Evolutionary conservation across 2,113 vertebrate genomes (phyloP).

Genomic region (Nannobrachium achirus): DNA sequence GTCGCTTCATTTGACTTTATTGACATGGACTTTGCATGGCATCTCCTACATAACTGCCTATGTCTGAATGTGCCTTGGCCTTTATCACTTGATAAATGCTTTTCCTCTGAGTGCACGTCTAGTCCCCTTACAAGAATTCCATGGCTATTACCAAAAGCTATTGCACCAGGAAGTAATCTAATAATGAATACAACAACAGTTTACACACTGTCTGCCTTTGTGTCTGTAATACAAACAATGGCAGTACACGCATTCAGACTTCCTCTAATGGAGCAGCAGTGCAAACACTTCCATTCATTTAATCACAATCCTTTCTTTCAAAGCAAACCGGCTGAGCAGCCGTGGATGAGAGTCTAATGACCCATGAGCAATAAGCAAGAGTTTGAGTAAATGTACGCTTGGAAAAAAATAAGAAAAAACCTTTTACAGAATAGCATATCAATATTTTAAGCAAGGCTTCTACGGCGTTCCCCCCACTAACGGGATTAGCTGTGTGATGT

Average conservation of each 20-base stretch:
- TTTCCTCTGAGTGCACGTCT: constrained; percentile 61
- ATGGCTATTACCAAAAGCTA: constrained; percentile 71
- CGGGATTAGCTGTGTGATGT: constrained; percentile 98
- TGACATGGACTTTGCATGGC: constrained; percentile 68
- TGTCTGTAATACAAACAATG: constrained; percentile 69
- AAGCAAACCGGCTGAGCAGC: constrained; percentile 84
- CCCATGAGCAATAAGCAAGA: constrained; percentile 97
- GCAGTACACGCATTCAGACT: constrained; percentile 56
- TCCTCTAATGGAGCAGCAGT: constrained; percentile 73
- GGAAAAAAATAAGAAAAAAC: constrained; percentile 67
- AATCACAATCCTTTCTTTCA: constrained; percentile 87
- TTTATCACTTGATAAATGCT: constrained; percentile 77
- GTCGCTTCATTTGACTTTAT: constrained; percentile 63
- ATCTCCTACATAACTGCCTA: constrained; percentile 61
- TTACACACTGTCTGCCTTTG: constrained; percentile 66
- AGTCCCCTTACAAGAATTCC: constrained; percentile 71
- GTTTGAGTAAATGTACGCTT: constrained; percentile 94
- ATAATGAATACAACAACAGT: constrained; percentile 76
- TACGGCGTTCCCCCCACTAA: constrained; percentile 89
- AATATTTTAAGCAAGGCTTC: constrained; percentile 99
- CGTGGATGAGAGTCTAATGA: constrained; percentile 93
- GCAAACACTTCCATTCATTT: constrained; percentile 81
- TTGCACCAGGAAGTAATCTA: constrained; percentile 73
- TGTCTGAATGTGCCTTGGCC: constrained; percentile 53
- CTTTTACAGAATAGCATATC: constrained; percentile 98